phyloP scores from a whole-genome alignment of 2,113 vertebrate species.

The Silurus asotus region DNA sequence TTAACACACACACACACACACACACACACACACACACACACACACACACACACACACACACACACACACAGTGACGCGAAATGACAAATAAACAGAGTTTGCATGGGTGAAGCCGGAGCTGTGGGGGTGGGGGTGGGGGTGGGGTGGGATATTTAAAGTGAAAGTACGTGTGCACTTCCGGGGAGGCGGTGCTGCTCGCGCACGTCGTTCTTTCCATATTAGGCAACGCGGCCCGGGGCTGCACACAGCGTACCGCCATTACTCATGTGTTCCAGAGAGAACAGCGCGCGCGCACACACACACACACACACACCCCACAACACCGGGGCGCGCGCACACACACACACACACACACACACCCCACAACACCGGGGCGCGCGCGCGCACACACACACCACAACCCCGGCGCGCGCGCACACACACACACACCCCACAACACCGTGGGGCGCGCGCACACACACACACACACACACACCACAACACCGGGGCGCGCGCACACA shows the following conservation, averaged over 20 bases:
- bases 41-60: not conserved
- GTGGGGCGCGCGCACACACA: too few relatives aligned
- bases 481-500: too few relatives aligned
- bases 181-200: not conserved
- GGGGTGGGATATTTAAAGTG: conserved; percentile 14
- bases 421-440: too few relatives aligned
- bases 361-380: not conserved
- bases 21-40: too few relatives aligned
- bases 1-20: too few relatives aligned
- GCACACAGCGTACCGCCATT: not conserved
- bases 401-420: too few relatives aligned
- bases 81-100: too few relatives aligned
- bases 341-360: not conserved
- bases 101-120: too few relatives aligned
- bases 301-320: too few relatives aligned
- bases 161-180: conserved; percentile 35
- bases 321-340: not conserved
- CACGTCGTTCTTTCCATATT: conserved; percentile 53
- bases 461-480: too few relatives aligned
- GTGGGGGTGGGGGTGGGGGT: not conserved
- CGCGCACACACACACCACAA: too few relatives aligned
- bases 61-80: not conserved
- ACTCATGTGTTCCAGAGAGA: not conserved
- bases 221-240: conserved; percentile 35
- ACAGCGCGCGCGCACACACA: not conserved